phyloP scores from a whole-genome alignment of 2,888 invertebrate genomes.

The Tipula unca region DNA sequence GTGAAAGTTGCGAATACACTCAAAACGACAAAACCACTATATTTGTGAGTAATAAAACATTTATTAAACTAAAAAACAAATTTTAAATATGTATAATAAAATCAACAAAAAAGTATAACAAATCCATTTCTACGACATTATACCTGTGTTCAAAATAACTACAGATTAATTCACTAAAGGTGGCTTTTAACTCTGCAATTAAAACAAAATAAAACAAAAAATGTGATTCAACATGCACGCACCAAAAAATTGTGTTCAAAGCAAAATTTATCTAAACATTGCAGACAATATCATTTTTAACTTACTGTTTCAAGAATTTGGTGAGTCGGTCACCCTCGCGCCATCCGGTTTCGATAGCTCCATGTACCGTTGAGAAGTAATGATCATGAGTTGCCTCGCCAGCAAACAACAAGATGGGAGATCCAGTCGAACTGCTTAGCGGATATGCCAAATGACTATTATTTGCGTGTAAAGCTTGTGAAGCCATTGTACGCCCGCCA shows the following conservation, averaged over 20 bases:
- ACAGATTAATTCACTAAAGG: not conserved
- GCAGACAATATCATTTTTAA: not conserved
- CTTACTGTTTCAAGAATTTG: slow-evolving; percentile 30
- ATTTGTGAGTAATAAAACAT: not conserved
- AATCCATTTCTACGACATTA: not conserved
- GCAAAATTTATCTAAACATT: not conserved
- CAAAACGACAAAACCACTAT: not conserved
- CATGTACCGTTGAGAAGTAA: slow-evolving; percentile 59
- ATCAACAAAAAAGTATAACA: not conserved
- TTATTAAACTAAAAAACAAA: not conserved
- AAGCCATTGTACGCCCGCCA: slow-evolving; percentile 49
- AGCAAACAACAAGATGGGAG: slow-evolving; percentile 53
- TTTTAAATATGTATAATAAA: no score
- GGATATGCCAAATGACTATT: slow-evolving; percentile 45
- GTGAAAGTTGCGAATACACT: no score
- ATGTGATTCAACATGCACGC: not conserved
- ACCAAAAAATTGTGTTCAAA: not conserved
- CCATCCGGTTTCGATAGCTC: slow-evolving; percentile 62
- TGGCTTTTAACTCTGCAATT: not conserved
- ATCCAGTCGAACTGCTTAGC: slow-evolving; percentile 35
- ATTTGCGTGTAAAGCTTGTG: slow-evolving; percentile 45
- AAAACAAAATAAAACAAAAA: not conserved
- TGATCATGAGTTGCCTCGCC: slow-evolving; percentile 59
- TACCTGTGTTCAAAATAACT: not conserved
- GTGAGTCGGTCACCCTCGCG: slow-evolving; percentile 59